phyloP scores from a whole-genome alignment of 2,113 vertebrate genomes.

The Menura novaehollandiae region DNA sequence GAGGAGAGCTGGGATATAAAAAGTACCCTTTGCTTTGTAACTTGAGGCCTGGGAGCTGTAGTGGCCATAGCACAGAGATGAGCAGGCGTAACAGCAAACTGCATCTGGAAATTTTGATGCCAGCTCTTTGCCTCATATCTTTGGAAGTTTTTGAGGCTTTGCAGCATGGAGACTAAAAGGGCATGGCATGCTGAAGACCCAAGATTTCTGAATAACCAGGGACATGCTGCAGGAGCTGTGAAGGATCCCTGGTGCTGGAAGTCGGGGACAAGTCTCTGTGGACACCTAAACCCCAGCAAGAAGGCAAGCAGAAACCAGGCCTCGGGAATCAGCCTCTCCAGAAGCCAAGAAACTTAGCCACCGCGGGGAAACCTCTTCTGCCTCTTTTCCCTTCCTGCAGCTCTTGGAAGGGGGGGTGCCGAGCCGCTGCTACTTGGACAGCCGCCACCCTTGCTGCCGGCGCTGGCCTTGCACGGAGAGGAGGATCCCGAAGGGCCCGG shows the following conservation, averaged over 20 bases:
- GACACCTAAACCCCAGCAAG: not conserved
- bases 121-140: accelerated
- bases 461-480: accelerated
- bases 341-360: not conserved
- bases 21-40: not conserved
- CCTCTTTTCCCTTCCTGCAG: not conserved
- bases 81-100: accelerated
- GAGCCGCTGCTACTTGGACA: not conserved
- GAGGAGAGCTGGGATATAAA: not conserved
- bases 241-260: not conserved
- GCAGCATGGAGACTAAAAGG: accelerated
- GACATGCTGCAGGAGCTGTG: not conserved
- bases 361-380: not conserved
- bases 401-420: not conserved
- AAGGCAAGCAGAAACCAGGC: not conserved
- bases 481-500: not conserved
- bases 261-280: not conserved
- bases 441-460: accelerated
- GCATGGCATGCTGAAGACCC: accelerated
- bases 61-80: accelerated
- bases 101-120: accelerated
- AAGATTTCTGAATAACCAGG: not conserved
- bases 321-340: accelerated
- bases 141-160: not conserved
- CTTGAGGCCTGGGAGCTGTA: not conserved